Base-by-base conservation (phyloP, 1,140 invertebrate species). In the Trachymyrmex cornetzi region DNA sequence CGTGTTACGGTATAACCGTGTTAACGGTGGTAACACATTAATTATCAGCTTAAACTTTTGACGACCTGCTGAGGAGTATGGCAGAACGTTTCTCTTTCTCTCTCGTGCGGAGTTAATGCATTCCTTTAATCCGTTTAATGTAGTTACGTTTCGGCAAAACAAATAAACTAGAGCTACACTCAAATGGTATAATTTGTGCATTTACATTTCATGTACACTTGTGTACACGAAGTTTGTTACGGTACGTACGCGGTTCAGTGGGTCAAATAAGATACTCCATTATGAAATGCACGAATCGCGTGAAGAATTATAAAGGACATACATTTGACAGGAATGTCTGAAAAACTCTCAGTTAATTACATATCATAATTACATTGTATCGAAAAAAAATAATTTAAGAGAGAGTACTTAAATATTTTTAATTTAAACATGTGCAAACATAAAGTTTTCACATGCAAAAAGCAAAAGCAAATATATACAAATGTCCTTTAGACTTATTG, bases 61-160 rank as follows among this genome's bases (percentile, higher is more conserved):
- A 84, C 80, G 80, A 84, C 69, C 24, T 16, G 55, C 53, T 75
- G 69, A 84, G 55, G 6, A 74, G 57, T 57, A 57, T 24, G 53
- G 22, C 80, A 16, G 19, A 34, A 24, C 34, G 55, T 27, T 11
- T 44, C 38, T 44, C 38, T 44, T 44, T 44, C 38, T 44, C 38
- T 44, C 38, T 44, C 61, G 63, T 59, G 79, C n/a, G n/a, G 34
- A 50, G 69, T 74, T 84, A 75, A 84, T 75, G 80, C 80, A 30
- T 84, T 84, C 69, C 80, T 74, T 84, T 84, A 84, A 84, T 84
- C 80, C 44, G 24, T 74, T 82, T 75, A 84, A 84, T 74, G 38
- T 34, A 27, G 80, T 74, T 82, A 74, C 24, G 48, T 84, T 71
- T 74, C n/a, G 38, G n/a, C 27, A 34, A 75, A 75, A 84, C 69